These are phyloP conservation scores for Acipenser transmontanus DNA, from an alignment of 2,797 vertebrate genomes.

Conservation along the genomic window DNA sequence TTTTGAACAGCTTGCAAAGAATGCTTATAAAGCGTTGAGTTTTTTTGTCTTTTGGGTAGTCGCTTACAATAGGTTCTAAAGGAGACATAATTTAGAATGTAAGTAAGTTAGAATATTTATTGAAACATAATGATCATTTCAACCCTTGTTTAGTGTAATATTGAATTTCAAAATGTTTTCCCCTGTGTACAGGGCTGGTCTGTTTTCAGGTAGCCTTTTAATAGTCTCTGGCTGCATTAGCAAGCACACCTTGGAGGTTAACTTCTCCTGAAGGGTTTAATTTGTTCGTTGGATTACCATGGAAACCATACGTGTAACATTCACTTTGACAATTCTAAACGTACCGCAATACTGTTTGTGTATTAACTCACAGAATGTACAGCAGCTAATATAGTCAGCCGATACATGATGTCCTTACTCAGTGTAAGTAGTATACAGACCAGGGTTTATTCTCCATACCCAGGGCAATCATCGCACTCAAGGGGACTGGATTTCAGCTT, in stretches of 20 bases:
- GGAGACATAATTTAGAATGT: conserved; percentile 22
- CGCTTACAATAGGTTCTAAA: no score
- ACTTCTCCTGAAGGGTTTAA: conserved; percentile 51
- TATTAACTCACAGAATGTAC: conserved; percentile 44
- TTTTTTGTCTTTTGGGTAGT: no score
- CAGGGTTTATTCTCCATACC: no score
- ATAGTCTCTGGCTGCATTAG: conserved; percentile 55
- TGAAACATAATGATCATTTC: conserved; percentile 36
- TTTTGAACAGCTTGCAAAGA: no score
- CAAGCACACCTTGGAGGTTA: conserved; percentile 39
- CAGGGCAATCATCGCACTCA: no score
- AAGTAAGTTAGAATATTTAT: conserved; percentile 45
- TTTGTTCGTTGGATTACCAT: conserved; percentile 61
- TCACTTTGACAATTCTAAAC: conserved; percentile 53
- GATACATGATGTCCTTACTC: no score
- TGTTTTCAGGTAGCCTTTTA: conserved; percentile 28
- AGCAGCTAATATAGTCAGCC: conserved; percentile 14
- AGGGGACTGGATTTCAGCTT: no score
- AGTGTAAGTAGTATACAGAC: no score
- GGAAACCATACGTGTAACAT: conserved; percentile 65
- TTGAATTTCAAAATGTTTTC: conserved; percentile 44
- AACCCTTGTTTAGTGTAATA: conserved; percentile 36
- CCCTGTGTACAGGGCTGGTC: conserved; percentile 11
- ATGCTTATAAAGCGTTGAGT: no score
- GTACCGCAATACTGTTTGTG: conserved; percentile 23